Evolutionary conservation across 2,888 invertebrate species (phyloP), one percentile per base, ranked within the genome.

Genomic region (Lochmaea capreae): DNA sequence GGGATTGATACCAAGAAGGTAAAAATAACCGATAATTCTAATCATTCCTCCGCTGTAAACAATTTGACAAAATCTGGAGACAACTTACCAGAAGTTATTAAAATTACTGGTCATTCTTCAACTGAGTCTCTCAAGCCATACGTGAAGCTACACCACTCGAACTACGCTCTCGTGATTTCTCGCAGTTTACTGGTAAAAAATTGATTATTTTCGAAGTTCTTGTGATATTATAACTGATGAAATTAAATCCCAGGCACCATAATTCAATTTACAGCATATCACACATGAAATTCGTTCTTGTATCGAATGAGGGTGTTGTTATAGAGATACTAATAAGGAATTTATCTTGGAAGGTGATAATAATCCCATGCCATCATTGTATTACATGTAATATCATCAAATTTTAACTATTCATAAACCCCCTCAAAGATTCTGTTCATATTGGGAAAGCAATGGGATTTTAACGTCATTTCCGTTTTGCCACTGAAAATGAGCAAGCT

Each of bases 391-490:
- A 59, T 71, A 74, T 71, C 63, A 74, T 71, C 70, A 67, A 71
- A 62, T 74, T 74, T 61, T 74, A 65, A 74, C 74, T 74, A 72
- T 71, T 68, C 57, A 74, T 61, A 67, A 63, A 57, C 70, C 54
- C 65, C 57, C 54, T 63, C 22, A 57, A 71, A 75, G 71, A 73
- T 74, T 66, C 70, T 69, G 72, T 71, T 72, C 65, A 75, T 74
- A 67, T 57, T 63, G 65, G 69, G 54, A 63, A 57, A 52, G 59
- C 72, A 67, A 73, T 75, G 72, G 68, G 67, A 74, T 65, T 67
- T 33, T 68, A 61, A 72, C 52, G 67, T 69, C 74, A 72, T 77
- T 77, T 77, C 76, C 71, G 63, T 65, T 33, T 72, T 67, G 69
- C n/a, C 57, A 59, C 22, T 65, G 18, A 65, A 73, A 71, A 67